Evolutionary conservation across 2,113 vertebrate species (phyloP).

Genomic region (Dicentrarchus labrax): DNA sequence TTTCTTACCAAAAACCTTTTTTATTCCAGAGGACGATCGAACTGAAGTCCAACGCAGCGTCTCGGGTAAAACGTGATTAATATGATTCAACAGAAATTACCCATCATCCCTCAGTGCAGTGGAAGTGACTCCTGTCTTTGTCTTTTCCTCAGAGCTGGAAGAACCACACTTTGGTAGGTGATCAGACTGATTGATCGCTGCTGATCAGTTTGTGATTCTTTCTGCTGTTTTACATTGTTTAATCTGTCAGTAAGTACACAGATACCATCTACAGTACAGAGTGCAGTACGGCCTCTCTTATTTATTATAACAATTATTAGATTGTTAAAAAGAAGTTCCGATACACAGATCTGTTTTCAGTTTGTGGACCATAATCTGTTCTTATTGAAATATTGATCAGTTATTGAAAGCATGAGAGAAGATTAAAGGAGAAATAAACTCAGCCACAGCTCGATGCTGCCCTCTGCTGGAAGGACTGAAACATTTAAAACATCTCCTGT

Average conservation of each 20-base stretch:
- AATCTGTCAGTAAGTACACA: too few species aligned
- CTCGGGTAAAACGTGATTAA: slow-evolving; percentile 83
- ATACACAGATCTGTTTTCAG: too few species aligned
- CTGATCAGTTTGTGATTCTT: not conserved
- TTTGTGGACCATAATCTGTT: too few species aligned
- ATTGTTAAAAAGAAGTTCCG: too few species aligned
- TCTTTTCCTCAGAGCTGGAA: slow-evolving; percentile 87
- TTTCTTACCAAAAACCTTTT: not conserved
- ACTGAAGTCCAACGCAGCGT: slow-evolving; percentile 85
- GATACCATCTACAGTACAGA: too few species aligned
- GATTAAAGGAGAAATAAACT: too few species aligned
- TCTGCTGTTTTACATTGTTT: not conserved
- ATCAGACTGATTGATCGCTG: not conserved
- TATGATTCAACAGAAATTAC: too few species aligned
- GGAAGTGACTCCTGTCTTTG: not conserved
- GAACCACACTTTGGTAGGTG: slow-evolving; percentile 91
- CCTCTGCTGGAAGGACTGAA: not conserved
- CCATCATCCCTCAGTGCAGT: not conserved
- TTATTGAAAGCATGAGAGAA: too few species aligned
- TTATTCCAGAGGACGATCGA: slow-evolving; percentile 85
- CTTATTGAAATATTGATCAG: too few species aligned
- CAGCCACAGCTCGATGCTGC: not conserved
- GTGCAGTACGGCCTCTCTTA: too few species aligned
- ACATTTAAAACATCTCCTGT: too few species aligned
- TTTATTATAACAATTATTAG: too few species aligned